Conservation (phyloP, 2,888 invertebrate genomes). For the Diaperis boleti region DNA sequence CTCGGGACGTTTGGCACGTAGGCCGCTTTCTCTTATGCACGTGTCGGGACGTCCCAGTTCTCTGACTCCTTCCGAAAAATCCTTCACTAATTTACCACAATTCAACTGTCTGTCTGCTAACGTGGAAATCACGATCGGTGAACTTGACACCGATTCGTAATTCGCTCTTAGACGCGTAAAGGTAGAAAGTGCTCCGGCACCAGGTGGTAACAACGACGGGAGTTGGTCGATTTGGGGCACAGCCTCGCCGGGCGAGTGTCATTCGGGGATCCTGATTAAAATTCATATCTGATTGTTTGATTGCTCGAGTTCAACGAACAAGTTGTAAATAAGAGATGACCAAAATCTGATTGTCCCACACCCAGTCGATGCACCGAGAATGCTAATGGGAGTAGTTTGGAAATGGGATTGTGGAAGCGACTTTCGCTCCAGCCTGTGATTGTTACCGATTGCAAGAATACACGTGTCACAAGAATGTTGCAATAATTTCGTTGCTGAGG, state of each 20-base stretch:
- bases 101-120: neutral
- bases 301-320: too few relatives aligned
- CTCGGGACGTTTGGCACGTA: conserved; percentile 48
- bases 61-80: conserved; percentile 4
- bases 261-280: too few relatives aligned
- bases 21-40: conserved; percentile 51
- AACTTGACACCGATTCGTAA: conserved; percentile 32
- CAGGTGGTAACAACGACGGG: conserved; percentile 14
- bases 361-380: neutral
- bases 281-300: too few relatives aligned
- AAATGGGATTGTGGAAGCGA: too few relatives aligned
- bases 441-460: too few relatives aligned
- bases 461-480: too few relatives aligned
- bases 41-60: conserved; percentile 42
- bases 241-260: too few relatives aligned
- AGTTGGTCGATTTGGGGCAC: neutral
- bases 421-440: too few relatives aligned
- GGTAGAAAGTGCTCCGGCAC: conserved; percentile 34
- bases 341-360: neutral
- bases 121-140: conserved; percentile 15
- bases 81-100: too few relatives aligned
- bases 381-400: too few relatives aligned
- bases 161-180: conserved; percentile 1
- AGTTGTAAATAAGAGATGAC: too few relatives aligned
- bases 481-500: too few relatives aligned